A percentile compares a stretch with the other conserved stretches of the same genome.
Conservation (phyloP, 2,113 vertebrate species). For the Chionomys nivalis region DNA sequence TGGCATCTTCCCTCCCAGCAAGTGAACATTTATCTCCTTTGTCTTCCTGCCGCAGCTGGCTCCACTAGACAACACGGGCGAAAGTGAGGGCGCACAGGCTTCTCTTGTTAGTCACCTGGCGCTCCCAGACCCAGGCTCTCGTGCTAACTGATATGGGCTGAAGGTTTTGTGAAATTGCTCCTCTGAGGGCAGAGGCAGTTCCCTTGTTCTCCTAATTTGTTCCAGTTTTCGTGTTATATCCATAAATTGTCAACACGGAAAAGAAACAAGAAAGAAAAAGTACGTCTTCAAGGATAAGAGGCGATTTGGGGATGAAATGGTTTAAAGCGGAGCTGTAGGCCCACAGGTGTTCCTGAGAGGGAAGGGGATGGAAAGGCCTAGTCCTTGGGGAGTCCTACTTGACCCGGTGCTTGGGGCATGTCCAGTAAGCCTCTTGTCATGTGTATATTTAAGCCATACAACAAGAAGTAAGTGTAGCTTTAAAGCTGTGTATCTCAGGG, state of each 20-base stretch:
- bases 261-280: not conserved
- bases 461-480: not conserved
- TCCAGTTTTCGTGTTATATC: not conserved
- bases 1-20: not conserved
- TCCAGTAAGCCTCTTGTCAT: not conserved
- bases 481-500: too few species aligned
- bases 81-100: not conserved
- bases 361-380: not conserved
- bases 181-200: too few species aligned
- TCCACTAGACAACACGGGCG: fast-evolving
- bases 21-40: not conserved
- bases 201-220: not conserved
- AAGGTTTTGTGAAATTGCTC: not conserved
- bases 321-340: not conserved
- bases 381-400: not conserved
- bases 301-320: not conserved
- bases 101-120: not conserved
- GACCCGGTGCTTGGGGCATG: not conserved
- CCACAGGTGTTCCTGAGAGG: not conserved
- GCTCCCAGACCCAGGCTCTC: not conserved
- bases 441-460: not conserved
- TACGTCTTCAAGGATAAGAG: not conserved
- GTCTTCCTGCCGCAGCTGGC: not conserved
- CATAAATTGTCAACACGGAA: not conserved
- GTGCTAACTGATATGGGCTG: not conserved